A percentile compares a stretch with the other conserved stretches of the same genome.
Conservation (phyloP, 2,888 invertebrate species). For the Nebria salina region DNA sequence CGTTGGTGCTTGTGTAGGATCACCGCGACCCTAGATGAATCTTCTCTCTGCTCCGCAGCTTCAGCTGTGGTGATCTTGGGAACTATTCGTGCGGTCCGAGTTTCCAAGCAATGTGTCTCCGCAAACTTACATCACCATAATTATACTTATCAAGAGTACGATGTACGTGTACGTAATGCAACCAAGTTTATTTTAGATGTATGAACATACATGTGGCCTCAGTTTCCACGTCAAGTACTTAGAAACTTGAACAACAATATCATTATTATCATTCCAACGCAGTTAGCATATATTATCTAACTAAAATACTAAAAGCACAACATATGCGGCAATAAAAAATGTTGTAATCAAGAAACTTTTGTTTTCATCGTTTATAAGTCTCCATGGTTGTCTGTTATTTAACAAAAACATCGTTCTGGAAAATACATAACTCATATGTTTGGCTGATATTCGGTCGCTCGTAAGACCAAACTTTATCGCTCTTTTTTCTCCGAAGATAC, state of each 20-base stretch:
- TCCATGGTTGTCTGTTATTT: too few relatives aligned
- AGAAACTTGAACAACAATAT: neutral
- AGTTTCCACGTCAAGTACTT: neutral
- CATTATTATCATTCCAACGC: neutral
- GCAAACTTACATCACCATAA: constrained; percentile 43
- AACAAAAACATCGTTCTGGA: too few relatives aligned
- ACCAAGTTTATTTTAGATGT: neutral
- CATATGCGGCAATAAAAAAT: too few relatives aligned
- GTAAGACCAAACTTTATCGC: too few relatives aligned
- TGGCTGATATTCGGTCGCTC: too few relatives aligned
- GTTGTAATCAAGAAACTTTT: too few relatives aligned
- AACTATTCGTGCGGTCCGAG: constrained; percentile 15
- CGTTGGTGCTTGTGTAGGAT: constrained; percentile 35
- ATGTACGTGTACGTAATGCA: constrained; percentile 19
- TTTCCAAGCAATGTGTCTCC: constrained; percentile 40
- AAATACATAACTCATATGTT: too few relatives aligned
- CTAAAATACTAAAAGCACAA: too few relatives aligned
- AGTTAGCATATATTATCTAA: too few relatives aligned
- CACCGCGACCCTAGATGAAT: constrained; percentile 10
- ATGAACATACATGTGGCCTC: neutral
- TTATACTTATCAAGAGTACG: constrained; percentile 37
- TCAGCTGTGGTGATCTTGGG: neutral
- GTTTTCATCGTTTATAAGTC: too few relatives aligned
- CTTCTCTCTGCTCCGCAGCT: neutral
- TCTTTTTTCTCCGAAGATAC: too few relatives aligned